Evolutionary conservation across 2,888 invertebrate genomes (phyloP), one percentile per base, ranked within the genome.

Genomic region (Julus scanicus): DNA sequence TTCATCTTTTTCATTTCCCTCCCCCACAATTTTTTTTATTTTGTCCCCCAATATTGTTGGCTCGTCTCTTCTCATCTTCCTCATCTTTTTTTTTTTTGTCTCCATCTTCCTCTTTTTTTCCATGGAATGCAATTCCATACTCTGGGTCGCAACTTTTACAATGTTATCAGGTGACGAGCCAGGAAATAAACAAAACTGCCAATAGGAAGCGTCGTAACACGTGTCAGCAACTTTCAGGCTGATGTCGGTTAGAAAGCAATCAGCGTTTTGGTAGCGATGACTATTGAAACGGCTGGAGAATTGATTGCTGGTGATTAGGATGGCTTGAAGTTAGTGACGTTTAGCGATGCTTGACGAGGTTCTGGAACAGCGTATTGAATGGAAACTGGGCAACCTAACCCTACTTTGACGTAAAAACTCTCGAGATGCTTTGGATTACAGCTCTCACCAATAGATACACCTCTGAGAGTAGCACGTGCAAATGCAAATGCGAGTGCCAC

Each of bases 121-220:
- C 63, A n/a, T 4, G 63, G 63, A 15, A 63, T 63, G 53, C 53
- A 53, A 53, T 53, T 53, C 53, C 11, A 53, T 13, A 53, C 53
- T 44, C 63, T n/a, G 17, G 17, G n/a, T 63, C 63, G 63, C 63
- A 17, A 63, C n/a, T 63, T 63, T 17, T 63, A n/a, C 63, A 71
- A 71, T 29, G 71, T 71, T 71, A 71, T 71, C 71, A 71, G 71
- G 71, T 71, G 71, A 71, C 71, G 20, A 17, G 63, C 63, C n/a
- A 17, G 17, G 71, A n/a, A 17, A 63, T 71, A 71, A 29, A 71
- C 71, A 71, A 71, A 29, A 71, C 29, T 71, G 8, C 71, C 71
- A 9, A 71, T 71, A 29, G 29, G n/a, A 63, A 2, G 13, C 53
- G 3, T 17, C 53, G 53, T 13, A 53, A n/a, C 17, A 63, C 63